These are phyloP conservation scores for Coracopsis vasa DNA, from an alignment of 2,113 vertebrate species.

Conservation along the genomic window DNA sequence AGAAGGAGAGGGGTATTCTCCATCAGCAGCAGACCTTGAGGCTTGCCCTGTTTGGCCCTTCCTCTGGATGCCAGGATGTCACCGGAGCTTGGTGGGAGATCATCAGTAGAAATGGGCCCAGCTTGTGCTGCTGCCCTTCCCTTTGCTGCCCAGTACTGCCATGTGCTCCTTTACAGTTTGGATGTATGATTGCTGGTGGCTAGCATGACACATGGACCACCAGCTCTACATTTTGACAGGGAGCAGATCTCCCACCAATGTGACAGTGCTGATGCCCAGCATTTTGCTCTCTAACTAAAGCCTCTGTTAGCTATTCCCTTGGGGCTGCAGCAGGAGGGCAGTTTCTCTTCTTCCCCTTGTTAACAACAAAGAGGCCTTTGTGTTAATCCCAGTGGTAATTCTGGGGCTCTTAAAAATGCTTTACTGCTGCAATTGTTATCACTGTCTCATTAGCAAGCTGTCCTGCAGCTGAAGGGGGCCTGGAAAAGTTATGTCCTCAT, in stretches of 20 bases:
- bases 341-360: neutral
- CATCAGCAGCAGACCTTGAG: neutral
- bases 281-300: neutral
- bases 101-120: neutral
- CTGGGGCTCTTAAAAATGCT: neutral
- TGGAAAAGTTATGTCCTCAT: neutral
- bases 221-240: neutral
- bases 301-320: neutral
- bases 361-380: constrained; percentile 35
- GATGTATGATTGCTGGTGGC: neutral
- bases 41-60: neutral
- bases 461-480: neutral
- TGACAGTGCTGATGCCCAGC: neutral
- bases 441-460: constrained; percentile 1
- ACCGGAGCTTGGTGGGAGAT: neutral
- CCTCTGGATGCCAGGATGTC: accelerated
- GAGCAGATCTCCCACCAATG: neutral
- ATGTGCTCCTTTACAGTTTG: accelerated
- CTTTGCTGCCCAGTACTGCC: neutral
- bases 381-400: constrained; percentile 25
- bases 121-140: neutral
- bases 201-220: neutral
- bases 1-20: neutral
- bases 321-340: neutral
- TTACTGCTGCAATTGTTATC: neutral